Base-by-base conservation (phyloP, 1,140 invertebrate genomes). In the Drosophila saltans region DNA sequence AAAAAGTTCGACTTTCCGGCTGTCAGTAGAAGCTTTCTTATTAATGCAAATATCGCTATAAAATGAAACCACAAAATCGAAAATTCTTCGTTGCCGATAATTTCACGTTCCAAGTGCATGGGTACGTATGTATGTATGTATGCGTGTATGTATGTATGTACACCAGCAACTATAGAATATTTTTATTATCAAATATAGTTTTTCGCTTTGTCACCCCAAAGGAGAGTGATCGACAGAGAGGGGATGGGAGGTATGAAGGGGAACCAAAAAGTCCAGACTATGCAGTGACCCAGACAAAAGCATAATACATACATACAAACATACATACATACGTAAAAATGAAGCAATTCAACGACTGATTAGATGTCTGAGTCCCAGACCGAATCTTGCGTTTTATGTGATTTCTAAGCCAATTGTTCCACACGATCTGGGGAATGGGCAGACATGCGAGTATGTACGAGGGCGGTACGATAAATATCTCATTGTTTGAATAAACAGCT, bases 381-480 rank as follows among this genome's bases (percentile, higher is more conserved):
- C 26, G 48, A 26, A 52, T 36, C 33, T 9, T 52, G 21, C 48
- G 48, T 52, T 52, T 55, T 40, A 62, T 64, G 39, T 41, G 52
- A 30, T 21, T 33, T 36, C 6, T 7, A 36, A 36, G 33, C 6
- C 33, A 36, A 6, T 36, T 36, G 33, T 36, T 36, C 33, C 33
- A 36, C 33, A 7, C 33, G 6, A 36, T 36, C 33, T 36, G 1
- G 6, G 6, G 6, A 36, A 7, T 24, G 43, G 28, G 21, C 41
- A 56, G 40, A 52, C 71, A 76, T 67, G 7, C 9, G 26, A 36
- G 41, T 59, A 57, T 45, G 55, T 58, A 55, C 21, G 11, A 11
- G 28, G 28, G 1, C 28, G 1, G 28, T 30, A 2, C 3, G 28
- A 30, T 30, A 30, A 30, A 3, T 30, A 2, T 30, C 28, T 30